A percentile compares a stretch with the other conserved stretches of the same genome.
These are phyloP conservation scores for Diachrysia chrysitis DNA, from an alignment of 2,888 invertebrate genomes.

Conservation along the genomic window DNA sequence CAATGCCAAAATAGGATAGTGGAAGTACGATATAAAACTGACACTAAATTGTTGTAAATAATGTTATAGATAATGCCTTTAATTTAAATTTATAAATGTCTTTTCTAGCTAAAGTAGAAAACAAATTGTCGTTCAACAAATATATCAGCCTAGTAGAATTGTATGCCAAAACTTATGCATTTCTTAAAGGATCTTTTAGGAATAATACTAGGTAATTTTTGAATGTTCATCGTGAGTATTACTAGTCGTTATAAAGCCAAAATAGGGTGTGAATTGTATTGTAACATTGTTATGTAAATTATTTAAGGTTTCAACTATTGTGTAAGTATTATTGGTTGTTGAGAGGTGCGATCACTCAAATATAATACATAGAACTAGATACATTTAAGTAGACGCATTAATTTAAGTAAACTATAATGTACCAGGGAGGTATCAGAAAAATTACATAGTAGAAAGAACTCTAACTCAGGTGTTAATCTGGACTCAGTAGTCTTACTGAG, in stretches of 20 bases:
- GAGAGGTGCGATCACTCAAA: slow-evolving; percentile 39
- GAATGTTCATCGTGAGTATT: slow-evolving; percentile 47
- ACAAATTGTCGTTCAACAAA: not conserved
- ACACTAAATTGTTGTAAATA: slow-evolving; percentile 4
- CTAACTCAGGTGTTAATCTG: too few relatives aligned
- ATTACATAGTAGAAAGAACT: too few relatives aligned
- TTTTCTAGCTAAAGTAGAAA: not conserved
- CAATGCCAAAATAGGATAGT: not conserved
- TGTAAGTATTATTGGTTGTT: slow-evolving; percentile 45
- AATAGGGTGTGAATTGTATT: slow-evolving; percentile 73
- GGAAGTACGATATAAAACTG: not conserved
- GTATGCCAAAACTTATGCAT: slow-evolving; percentile 1
- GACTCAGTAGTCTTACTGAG: too few relatives aligned
- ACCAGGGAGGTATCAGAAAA: too few relatives aligned
- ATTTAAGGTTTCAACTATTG: slow-evolving; percentile 54
- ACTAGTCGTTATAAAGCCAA: slow-evolving; percentile 68
- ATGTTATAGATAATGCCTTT: not conserved
- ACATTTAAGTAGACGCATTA: not conserved
- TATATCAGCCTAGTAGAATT: not conserved
- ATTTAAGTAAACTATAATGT: not conserved
- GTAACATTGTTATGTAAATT: slow-evolving; percentile 55
- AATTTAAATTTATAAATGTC: not conserved
- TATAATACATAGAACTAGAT: not conserved
- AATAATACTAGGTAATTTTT: slow-evolving; percentile 39
- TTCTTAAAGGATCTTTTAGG: slow-evolving; percentile 25